Conservation (phyloP, 2,113 vertebrate genomes). For the Synodontis membranacea region DNA sequence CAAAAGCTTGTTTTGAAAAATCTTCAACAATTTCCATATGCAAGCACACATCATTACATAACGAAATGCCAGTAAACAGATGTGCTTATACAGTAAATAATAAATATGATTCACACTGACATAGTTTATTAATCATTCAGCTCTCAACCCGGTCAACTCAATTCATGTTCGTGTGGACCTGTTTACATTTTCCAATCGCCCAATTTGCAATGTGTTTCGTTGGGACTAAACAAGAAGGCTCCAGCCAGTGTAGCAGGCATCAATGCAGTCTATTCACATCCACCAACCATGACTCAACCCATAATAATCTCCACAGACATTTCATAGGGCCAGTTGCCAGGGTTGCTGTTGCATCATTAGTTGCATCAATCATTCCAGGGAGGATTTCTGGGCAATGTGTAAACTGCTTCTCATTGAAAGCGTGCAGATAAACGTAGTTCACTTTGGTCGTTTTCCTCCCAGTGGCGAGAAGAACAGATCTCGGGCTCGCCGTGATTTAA, state of each 20-base stretch:
- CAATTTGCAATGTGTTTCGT: constrained; percentile 54
- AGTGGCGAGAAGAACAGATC: constrained; percentile 3
- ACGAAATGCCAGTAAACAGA: background rate
- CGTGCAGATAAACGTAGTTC: constrained; percentile 28
- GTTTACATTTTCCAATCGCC: constrained; percentile 63
- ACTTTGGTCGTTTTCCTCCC: background rate
- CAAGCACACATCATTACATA: background rate
- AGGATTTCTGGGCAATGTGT: constrained; percentile 47
- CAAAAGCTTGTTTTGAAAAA: background rate
- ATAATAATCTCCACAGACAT: constrained; percentile 70
- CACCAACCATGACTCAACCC: constrained; percentile 68
- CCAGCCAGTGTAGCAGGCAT: constrained; percentile 32
- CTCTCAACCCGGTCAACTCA: constrained; percentile 37
- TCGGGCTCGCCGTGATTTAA: background rate
- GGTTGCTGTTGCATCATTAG: constrained; percentile 71
- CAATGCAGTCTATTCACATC: constrained; percentile 48
- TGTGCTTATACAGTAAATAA: constrained; percentile 3
- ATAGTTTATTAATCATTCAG: constrained; percentile 59
- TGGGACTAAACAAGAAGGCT: constrained; percentile 34
- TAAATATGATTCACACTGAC: constrained; percentile 23
- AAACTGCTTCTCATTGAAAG: constrained; percentile 26
- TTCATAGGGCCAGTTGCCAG: constrained; percentile 71
- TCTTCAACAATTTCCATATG: background rate
- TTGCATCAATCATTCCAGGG: constrained; percentile 53
- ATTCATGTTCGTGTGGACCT: constrained; percentile 47